These are phyloP conservation scores for Coptodon bakossiorum DNA, from an alignment of 2,113 vertebrate genomes.

Conservation along the genomic window DNA sequence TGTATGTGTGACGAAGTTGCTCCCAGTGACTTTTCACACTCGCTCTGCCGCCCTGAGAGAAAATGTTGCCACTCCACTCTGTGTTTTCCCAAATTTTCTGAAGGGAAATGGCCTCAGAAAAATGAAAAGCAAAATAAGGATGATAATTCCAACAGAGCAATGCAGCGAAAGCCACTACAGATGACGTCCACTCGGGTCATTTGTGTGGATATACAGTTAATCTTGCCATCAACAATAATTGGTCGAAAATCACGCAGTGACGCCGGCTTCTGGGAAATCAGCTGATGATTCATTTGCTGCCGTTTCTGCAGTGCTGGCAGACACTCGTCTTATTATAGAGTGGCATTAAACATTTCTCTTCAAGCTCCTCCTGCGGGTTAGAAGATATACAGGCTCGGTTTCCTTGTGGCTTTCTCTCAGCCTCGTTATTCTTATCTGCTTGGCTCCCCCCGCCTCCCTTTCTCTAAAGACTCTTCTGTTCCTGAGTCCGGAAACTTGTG, in stretches of 20 bases:
- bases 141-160: background rate
- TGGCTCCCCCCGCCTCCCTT: background rate
- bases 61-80: background rate
- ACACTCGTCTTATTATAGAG: background rate
- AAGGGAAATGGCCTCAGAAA: background rate
- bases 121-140: background rate
- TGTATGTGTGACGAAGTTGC: background rate
- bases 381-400: background rate
- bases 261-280: conserved; percentile 18
- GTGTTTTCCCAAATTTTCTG: background rate
- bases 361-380: background rate
- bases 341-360: background rate
- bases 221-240: background rate
- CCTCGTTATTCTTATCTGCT: conserved; percentile 31
- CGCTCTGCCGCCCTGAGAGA: background rate
- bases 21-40: background rate
- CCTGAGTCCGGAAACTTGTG: conserved; percentile 35
- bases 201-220: background rate
- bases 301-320: background rate
- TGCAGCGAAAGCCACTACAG: background rate
- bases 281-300: conserved; percentile 14
- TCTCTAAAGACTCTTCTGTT: conserved; percentile 15
- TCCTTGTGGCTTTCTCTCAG: background rate
- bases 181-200: background rate
- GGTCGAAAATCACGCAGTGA: conserved; percentile 1